Evolutionary conservation across 2,797 vertebrate species (phyloP).

Genomic region (Percopsis omiscomaycus): DNA sequence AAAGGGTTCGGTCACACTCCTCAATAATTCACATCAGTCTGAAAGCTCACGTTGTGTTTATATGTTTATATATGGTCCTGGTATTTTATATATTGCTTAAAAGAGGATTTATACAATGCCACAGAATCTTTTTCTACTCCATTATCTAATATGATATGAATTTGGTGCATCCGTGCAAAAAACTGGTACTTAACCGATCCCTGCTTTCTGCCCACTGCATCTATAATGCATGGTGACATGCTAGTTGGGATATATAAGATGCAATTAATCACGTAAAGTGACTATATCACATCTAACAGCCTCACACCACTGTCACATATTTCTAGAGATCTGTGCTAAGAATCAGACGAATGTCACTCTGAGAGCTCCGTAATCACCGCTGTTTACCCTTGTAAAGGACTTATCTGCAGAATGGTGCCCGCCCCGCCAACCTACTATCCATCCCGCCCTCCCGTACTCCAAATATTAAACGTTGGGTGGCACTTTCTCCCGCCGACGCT

Average conservation of each 20-base stretch:
- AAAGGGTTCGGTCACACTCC: constrained; percentile 33
- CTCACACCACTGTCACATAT: constrained; percentile 20
- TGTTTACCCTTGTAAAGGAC: constrained; percentile 59
- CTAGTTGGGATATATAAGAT: background rate
- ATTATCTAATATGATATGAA: background rate
- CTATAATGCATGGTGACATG: background rate
- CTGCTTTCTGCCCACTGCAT: background rate
- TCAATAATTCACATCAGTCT: constrained; percentile 55
- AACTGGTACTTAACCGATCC: background rate
- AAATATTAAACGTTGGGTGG: constrained; percentile 72
- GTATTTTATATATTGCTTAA: too few species aligned
- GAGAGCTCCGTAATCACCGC: constrained; percentile 49
- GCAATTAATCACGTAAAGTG: constrained; percentile 3
- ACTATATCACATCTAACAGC: constrained; percentile 6
- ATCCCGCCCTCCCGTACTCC: constrained; percentile 38
- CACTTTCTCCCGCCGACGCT: constrained; percentile 68
- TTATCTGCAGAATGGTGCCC: constrained; percentile 48
- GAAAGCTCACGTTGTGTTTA: constrained; percentile 29
- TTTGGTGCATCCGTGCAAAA: background rate
- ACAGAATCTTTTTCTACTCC: background rate
- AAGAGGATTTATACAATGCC: background rate
- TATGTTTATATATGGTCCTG: too few species aligned
- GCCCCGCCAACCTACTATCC: constrained; percentile 12
- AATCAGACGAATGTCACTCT: constrained; percentile 54
- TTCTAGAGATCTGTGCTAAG: constrained; percentile 27